Base-by-base conservation (phyloP, 2,797 vertebrate species). In the Arctocebus calabarensis region DNA sequence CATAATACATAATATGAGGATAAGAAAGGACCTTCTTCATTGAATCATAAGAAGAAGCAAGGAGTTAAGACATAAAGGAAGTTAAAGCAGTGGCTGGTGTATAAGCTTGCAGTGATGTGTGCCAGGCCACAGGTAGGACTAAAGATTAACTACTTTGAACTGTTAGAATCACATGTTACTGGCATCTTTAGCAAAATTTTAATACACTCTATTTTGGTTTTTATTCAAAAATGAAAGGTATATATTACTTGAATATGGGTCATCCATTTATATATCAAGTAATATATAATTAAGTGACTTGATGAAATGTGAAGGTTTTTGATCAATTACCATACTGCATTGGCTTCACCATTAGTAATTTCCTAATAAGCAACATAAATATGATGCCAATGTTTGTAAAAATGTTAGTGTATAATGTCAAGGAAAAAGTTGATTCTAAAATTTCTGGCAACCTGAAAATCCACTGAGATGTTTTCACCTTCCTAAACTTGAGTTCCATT, bases 381-480 rank as follows among this genome's bases (percentile, higher is more conserved):
- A 93, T 73, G 89, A 94, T 23, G 64, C 62, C 9, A 88, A 27
- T 81, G 71, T 84, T 74, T 84, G 20, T 83, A 66, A 71, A 93
- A 91, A 74, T 57, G 90, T 34, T 23, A 55, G 66, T 66, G 40
- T 22, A 74, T 25, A 68, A 81, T 22, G 11, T 85, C 88, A 94
- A 83, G 61, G n/a, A 37, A 64, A 34, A 96, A 94, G 29, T 61
- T 82, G 40, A 83, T 84, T 92, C 73, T 92, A 84, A 96, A 94
- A 93, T 84, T 91, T 32, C 27, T 84, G 27, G 34, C 55, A 96
- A 43, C 70, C 64, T 96, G 12, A 22, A 91, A 92, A 93, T 68
- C 23, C 25, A 68, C 0, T 84, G 75, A 93, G 70, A 87, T 90
- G 57, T 64, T 94, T 90, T 93, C 9, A 45, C 43, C 45, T 83